Evolutionary conservation across 2,113 vertebrate species (phyloP), one percentile per base, ranked within the genome.

Genomic region (Galbula dea): DNA sequence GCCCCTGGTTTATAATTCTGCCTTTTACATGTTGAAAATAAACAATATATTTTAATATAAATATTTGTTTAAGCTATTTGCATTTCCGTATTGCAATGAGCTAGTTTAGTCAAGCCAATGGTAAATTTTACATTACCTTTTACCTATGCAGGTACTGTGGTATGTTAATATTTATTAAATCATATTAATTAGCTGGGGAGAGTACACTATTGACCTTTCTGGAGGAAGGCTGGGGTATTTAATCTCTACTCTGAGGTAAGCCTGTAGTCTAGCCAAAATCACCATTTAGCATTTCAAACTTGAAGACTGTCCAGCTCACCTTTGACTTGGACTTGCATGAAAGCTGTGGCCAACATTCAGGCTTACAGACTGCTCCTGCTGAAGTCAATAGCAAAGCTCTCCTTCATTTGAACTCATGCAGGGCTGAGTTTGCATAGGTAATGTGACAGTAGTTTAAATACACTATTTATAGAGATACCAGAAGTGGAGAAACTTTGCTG

Each of bases 131-230:
- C 30, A 2, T 89, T 87, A 66, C 43, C 51, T 68, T 82, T 92
- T 90, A 45, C 69, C 45, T 75, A 2, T 75, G 41, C 71, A 82
- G 66, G 15, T 41, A 76, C 18, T 41, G 34, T 55, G 86, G 23
- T 57, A 46, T 49, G 34, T 90, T 71, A 90, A 86, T 94, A 78
- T 93, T 92, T 81, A 93, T 86, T 84, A 84, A 88, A 93, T 88
- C 45, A 17, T 78, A 34, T 57, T 88, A 91, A 93, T 90, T 21
- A 45, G 41, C 37, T 72, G 54, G 81, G 81, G 45, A 52, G 65
- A 59, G 52, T 58, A 52, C 34, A 36, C 19, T 2, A 0, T 69
- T 39, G 30, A 52, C 61, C 15, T 68, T 90, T 61, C 52, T 45
- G 29, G 17, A 65, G 30, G 22, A 88, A 72, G 18, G 27, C 57